Evolutionary conservation across 2,888 invertebrate genomes (phyloP), one percentile per base, ranked within the genome.

Genomic region (Campoplex nolae): DNA sequence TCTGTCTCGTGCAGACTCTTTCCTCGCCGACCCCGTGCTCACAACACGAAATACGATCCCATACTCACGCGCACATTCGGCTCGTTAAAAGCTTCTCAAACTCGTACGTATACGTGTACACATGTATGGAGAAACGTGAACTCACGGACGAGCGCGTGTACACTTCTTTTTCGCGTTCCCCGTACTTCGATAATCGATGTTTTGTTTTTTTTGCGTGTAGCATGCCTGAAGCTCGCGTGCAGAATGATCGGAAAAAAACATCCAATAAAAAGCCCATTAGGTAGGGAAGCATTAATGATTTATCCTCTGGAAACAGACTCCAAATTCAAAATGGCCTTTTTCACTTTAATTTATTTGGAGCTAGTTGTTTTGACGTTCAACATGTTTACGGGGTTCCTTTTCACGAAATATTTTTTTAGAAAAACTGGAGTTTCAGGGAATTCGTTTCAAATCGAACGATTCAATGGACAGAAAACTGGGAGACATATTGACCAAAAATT

Each of bases 31-130:
- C 75, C 35, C 68, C 58, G 81, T 74, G 86, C 81, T 88, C 87
- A 87, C 89, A 89, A 88, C 86, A 88, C 87, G 89, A 92, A 91
- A 91, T 92, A 91, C 88, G 91, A 90, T 89, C 89, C 89, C 56
- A 42, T 77, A 74, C 83, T 73, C 84, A 68, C 78, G 88, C 88
- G 89, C 89, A 86, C 89, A 88, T 89, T 23, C 87, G 90, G 89
- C 89, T 90, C 90, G 90, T 91, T 92, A 89, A 90, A 91, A 91
- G 91, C 90, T 90, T 91, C 90, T 90, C 91, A 90, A 90, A 89
- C 84, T 87, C 84, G 78, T 82, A 65, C 80, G 70, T 80, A 56
- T 68, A 45, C 38, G 35, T 54, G 54, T n/a, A 58, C 23, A 38
- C 16, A 35, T 32, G 45, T 32, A 38, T 9, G 16, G 16, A 35